Conservation (phyloP, 37 sponge, comb jelly and placozoan species). For the Mnemiopsis leidyi region DNA sequence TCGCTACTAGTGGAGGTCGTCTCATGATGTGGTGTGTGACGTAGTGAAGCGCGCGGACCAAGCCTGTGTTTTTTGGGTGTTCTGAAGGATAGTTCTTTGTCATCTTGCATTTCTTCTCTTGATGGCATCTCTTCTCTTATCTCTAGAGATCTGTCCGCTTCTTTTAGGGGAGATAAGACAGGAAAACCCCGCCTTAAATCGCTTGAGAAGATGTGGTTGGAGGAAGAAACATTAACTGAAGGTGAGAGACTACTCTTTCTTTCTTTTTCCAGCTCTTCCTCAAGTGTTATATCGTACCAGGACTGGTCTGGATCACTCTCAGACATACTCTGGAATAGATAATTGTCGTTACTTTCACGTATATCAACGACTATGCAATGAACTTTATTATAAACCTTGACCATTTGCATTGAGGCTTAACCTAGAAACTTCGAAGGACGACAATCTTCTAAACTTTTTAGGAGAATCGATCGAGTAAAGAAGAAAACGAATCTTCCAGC, state of each 20-base stretch:
- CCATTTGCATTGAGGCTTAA: no score
- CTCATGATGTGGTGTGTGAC: background rate
- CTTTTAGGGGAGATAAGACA: constrained; percentile 14
- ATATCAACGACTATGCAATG: no score
- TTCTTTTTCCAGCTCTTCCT: constrained; percentile 14
- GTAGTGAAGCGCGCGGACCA: background rate
- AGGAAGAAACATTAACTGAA: background rate
- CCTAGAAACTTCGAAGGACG: no score
- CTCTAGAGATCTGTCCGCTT: constrained; percentile 11
- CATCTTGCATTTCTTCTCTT: background rate
- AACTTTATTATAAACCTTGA: no score
- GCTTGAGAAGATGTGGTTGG: background rate
- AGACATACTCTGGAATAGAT: background rate
- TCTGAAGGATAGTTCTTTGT: no score
- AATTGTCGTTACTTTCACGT: no score
- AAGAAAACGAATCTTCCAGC: no score
- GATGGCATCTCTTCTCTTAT: background rate
- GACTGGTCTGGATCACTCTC: background rate
- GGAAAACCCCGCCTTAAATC: background rate
- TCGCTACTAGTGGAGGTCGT: background rate
- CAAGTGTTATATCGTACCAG: constrained; percentile 49
- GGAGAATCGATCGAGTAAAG: no score
- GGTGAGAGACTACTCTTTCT: background rate
- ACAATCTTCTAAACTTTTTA: no score
- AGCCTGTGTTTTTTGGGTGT: background rate